Evolutionary conservation across 1,140 invertebrate genomes (phyloP).

Genomic region (Micrasema longulum): DNA sequence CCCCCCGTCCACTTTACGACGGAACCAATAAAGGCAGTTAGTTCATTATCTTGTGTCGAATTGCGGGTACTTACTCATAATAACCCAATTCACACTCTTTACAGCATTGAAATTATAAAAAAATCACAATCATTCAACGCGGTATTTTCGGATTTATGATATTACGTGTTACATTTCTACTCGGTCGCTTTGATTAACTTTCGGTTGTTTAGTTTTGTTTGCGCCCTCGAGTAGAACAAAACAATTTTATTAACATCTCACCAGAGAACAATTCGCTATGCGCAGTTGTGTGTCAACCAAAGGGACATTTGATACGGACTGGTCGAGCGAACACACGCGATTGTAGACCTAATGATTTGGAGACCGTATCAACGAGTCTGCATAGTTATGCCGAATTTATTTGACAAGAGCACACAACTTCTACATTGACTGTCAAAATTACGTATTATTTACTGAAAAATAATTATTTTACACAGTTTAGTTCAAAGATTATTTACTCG

Average conservation of each 20-base stretch:
- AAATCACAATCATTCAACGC: neutral
- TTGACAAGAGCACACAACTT: neutral
- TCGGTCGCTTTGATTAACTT: too few species aligned
- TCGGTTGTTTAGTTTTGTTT: too few species aligned
- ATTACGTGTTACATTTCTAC: neutral
- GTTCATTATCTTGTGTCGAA: slow-evolving; percentile 40
- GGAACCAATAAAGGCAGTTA: slow-evolving; percentile 15
- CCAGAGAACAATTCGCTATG: slow-evolving; percentile 45
- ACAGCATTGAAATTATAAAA: too few species aligned
- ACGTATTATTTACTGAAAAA: too few species aligned
- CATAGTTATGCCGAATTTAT: neutral
- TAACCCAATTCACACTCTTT: neutral
- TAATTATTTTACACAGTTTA: too few species aligned
- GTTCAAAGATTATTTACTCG: too few species aligned
- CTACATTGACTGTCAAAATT: too few species aligned
- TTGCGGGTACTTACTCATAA: slow-evolving; percentile 28
- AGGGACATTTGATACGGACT: slow-evolving; percentile 32
- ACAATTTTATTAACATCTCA: slow-evolving; percentile 42
- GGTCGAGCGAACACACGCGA: slow-evolving; percentile 6
- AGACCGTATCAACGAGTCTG: neutral
- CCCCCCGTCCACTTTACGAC: slow-evolving; percentile 7
- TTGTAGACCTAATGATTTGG: slow-evolving; percentile 16
- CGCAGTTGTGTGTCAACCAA: slow-evolving; percentile 42
- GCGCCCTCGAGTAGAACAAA: slow-evolving; percentile 24
- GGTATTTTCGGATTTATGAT: neutral